Evolutionary conservation across 2,888 invertebrate species (phyloP), one percentile per base, ranked within the genome.

Genomic region (Sarcophaga subvicina): DNA sequence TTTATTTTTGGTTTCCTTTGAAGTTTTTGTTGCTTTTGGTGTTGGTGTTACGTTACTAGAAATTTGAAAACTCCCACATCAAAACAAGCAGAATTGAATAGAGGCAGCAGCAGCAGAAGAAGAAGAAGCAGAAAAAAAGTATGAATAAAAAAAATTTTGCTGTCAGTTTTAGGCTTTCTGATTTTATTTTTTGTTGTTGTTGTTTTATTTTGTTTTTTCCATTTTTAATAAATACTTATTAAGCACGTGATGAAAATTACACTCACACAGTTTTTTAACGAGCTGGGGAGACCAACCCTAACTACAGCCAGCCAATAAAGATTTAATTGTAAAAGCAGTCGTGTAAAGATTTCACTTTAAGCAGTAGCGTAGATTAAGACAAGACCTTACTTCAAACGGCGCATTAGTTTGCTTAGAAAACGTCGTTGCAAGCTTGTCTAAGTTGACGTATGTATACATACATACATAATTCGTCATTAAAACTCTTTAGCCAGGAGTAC

Each of bases 241-340:
- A 83, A 83, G 83, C 86, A 86, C 86, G 86, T 86, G 86, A 83
- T 83, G 67, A 80, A 27, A 72, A 83, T 71, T 66, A 77, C 76
- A 80, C 37, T 80, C 45, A 72, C 71, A 83, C 64, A 81, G n/a
- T 76, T 79, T 83, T 60, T 59, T 75, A 49, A 81, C 22, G 62
- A 45, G 3, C 78, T 59, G 49, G 17, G 60, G 3, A n/a, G 83
- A 22, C 2, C 60, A 83, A 78, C 77, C 83, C 10, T 67, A n/a
- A 10, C 17, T 69, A 37, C 37, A 10, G 37, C 1, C 37, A 37
- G 37, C 37, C 37, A 37, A 37, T 37, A 37, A 37, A 37, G 0
- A 37, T 37, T 37, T 37, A 0, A 37, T 37, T 2, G 37, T 1
- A 37, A 37, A 6, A 37, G 1, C 37, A 8, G 8, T 37, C 37